These are phyloP conservation scores for Scolopax bukidnonensis DNA, from an alignment of 2,797 vertebrate genomes.

Conservation along the genomic window DNA sequence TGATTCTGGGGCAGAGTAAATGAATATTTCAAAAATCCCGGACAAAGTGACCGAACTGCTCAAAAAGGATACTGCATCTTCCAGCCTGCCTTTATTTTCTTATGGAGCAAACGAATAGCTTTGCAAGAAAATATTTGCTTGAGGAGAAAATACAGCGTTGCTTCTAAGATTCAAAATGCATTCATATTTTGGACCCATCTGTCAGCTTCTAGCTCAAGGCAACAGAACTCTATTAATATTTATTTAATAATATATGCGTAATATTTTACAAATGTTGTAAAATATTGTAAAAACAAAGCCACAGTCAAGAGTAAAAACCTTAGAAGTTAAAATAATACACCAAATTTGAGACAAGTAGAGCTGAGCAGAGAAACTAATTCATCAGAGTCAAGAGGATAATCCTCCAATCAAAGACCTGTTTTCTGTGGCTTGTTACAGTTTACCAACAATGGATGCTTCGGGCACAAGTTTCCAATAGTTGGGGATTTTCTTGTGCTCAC, in stretches of 20 bases:
- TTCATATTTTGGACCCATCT: not conserved
- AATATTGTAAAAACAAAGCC: not conserved
- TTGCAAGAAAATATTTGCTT: not conserved
- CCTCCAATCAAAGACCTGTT: not conserved
- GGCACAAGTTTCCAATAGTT: not conserved
- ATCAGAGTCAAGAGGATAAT: not conserved
- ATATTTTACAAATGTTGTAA: slow-evolving; percentile 7
- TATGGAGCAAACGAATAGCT: not conserved
- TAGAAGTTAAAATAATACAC: not conserved
- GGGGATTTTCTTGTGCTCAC: not conserved
- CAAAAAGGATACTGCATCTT: not conserved
- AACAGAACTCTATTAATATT: slow-evolving; percentile 10
- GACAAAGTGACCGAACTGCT: not conserved
- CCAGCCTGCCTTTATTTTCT: not conserved
- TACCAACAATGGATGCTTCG: not conserved
- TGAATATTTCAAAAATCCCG: not conserved
- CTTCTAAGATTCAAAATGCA: not conserved
- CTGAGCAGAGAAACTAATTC: not conserved
- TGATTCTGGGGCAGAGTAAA: not conserved
- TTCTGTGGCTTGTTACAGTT: not conserved
- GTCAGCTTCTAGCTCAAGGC: slow-evolving; percentile 27
- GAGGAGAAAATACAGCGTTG: not conserved
- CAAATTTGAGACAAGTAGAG: not conserved
- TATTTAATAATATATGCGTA: slow-evolving; percentile 1
- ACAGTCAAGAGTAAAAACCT: not conserved